Conservation (phyloP, 2,113 vertebrate genomes). For the Pardalotus punctatus region DNA sequence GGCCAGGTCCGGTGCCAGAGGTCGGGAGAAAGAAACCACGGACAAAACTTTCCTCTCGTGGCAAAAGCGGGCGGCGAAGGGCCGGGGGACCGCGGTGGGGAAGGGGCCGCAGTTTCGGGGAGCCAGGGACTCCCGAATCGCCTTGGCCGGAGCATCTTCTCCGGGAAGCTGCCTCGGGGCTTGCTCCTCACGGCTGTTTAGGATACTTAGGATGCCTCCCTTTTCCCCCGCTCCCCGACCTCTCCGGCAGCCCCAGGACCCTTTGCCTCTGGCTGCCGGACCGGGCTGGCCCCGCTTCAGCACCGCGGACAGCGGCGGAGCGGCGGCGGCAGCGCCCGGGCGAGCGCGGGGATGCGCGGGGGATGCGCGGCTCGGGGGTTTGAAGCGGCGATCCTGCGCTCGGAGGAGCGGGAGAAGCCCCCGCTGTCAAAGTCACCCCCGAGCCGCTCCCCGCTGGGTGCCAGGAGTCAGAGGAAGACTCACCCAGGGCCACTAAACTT, state of each 20-base stretch:
- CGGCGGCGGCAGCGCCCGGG: too few relatives aligned
- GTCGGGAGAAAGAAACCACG: background rate
- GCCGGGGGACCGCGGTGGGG: background rate
- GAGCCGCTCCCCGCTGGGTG: background rate
- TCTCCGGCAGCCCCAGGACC: accelerated
- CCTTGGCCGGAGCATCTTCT: background rate
- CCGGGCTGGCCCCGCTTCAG: background rate
- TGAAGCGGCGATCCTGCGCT: background rate
- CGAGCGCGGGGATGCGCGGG: too few relatives aligned
- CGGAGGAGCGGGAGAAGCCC: accelerated
- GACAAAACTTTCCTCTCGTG: background rate
- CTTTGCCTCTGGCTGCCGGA: background rate
- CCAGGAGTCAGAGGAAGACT: background rate
- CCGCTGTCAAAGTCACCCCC: background rate
- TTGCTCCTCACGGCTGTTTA: background rate
- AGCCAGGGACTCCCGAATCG: background rate
- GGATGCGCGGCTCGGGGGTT: background rate
- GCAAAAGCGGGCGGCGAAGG: background rate
- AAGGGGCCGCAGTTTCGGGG: background rate
- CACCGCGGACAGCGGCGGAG: background rate
- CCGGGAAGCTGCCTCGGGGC: background rate
- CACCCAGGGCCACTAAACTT: background rate
- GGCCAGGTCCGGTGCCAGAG: background rate
- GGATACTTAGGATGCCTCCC: background rate
- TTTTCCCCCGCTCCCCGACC: accelerated